Evolutionary conservation across 2,113 vertebrate species (phyloP).

Genomic region (Gasterosteus nipponicus): DNA sequence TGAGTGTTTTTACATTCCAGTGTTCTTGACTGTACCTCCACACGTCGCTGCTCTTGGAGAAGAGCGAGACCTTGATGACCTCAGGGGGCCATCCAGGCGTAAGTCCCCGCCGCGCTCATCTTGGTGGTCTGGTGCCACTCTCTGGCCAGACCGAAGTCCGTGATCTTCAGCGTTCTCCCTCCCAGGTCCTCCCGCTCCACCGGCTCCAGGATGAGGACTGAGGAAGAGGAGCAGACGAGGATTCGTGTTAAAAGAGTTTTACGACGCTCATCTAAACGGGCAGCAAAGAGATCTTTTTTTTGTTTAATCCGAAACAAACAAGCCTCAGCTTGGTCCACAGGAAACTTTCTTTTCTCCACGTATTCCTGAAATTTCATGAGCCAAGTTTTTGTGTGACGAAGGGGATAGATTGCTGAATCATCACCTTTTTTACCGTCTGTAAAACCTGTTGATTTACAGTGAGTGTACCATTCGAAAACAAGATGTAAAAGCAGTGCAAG

Average conservation of each 20-base stretch:
- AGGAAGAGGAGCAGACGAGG: constrained; percentile 14
- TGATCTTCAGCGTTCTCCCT: constrained; percentile 94
- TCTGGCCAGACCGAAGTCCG: constrained; percentile 94
- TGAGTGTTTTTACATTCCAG: background rate
- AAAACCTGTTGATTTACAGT: background rate
- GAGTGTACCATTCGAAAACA: background rate
- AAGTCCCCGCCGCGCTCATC: constrained; percentile 96
- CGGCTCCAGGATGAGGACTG: constrained; percentile 90
- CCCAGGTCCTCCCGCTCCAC: constrained; percentile 83
- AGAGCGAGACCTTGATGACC: constrained; percentile 91
- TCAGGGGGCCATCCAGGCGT: constrained; percentile 98
- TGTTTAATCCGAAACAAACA: background rate
- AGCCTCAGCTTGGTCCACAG: background rate
- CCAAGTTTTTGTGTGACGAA: background rate
- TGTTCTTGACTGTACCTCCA: constrained; percentile 83
- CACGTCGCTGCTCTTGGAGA: constrained; percentile 94
- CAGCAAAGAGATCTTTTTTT: background rate
- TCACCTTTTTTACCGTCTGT: background rate
- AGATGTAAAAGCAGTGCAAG: background rate
- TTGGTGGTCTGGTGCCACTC: constrained; percentile 97
- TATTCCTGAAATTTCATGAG: background rate
- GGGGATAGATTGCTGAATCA: background rate
- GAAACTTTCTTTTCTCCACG: background rate
- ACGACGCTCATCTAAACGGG: background rate
- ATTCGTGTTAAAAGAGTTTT: background rate